Evolutionary conservation across 1,140 invertebrate species (phyloP), one percentile per base, ranked within the genome.

Genomic region (Ptiloglossa arizonensis): DNA sequence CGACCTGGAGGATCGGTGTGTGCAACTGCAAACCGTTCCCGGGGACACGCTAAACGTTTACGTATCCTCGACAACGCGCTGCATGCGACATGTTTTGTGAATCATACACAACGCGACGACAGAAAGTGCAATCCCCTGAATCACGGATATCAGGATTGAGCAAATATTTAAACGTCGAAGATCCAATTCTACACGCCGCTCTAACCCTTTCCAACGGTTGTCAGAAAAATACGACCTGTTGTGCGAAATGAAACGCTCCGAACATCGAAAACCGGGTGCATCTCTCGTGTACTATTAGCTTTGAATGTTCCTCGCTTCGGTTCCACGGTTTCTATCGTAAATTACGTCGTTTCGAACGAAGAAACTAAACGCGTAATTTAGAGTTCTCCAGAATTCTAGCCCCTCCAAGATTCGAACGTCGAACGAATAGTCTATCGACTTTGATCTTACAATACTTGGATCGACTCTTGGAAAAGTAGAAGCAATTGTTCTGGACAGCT

Each of bases 101-200:
- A 67, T 59, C 38, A 68, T 57, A 48, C 48, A 32, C 44, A 15
- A 44, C 38, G 13, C 27, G 22, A 5, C 15, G 29, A 38, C 17
- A 32, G 32, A 32, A 13, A 38, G 8, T 3, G 13, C n/a, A 17
- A 35, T 38, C 29, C 6, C 13, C 1, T 27, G 22, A 27, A 56
- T 66, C 71, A 38, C 1, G 15, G 27, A 11, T 32, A 19, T 24
- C 2, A 48, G 24, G 9, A n/a, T 56, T 15, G 35, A 19, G 22
- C 48, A 54, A 74, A 66, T 66, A 74, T 66, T 74, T 74, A 74
- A 74, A 66, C 48, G 35, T 44, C 24, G 24, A 41, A 17, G 8
- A 63, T 74, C 24, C 48, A 24, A 74, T 66, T 50, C 38, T 17
- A 6, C n/a, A 27, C 19, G 68, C 8, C 35, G 46, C 24, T 6